Percentiles rank a stretch among this genome's conserved stretches.
phyloP scores from a whole-genome alignment of 2,888 invertebrate genomes.

The Ectobius pallidus region DNA sequence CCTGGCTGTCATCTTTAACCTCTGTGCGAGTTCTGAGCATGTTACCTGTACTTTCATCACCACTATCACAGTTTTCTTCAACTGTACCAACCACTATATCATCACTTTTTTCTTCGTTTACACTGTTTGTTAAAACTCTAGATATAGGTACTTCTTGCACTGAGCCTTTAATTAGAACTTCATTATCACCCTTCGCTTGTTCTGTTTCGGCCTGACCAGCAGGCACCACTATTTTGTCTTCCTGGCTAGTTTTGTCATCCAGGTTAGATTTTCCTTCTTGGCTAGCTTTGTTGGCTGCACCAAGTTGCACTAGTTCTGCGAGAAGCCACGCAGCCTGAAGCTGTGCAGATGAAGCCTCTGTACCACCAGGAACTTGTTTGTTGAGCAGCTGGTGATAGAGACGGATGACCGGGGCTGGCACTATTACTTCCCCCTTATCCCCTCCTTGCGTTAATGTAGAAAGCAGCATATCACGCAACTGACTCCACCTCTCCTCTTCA shows the following conservation, averaged over 20 bases:
- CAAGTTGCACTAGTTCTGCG: conserved; percentile 30
- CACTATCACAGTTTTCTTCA: conserved; percentile 19
- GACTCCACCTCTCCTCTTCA: conserved; percentile 21
- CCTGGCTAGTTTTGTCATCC: neutral
- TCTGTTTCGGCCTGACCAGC: conserved; percentile 12
- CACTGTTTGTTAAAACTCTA: neutral
- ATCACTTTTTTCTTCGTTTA: neutral
- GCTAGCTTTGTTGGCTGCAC: neutral
- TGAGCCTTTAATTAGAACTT: neutral
- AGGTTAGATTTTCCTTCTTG: no score
- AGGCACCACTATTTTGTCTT: neutral
- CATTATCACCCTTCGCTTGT: neutral
- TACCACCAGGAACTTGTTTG: conserved; percentile 11
- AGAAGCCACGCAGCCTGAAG: conserved; percentile 38
- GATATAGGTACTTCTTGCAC: neutral
- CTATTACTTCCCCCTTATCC: neutral
- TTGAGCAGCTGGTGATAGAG: conserved; percentile 35
- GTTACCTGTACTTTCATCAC: neutral
- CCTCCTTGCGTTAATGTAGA: conserved; percentile 19
- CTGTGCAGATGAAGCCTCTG: conserved; percentile 3
- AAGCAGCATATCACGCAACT: conserved; percentile 23
- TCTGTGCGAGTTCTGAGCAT: no score
- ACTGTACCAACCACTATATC: conserved; percentile 17
- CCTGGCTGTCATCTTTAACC: no score
- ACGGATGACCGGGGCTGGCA: conserved; percentile 33